phyloP scores from a whole-genome alignment of 2,888 invertebrate species.

The Ametastegia equiseti region DNA sequence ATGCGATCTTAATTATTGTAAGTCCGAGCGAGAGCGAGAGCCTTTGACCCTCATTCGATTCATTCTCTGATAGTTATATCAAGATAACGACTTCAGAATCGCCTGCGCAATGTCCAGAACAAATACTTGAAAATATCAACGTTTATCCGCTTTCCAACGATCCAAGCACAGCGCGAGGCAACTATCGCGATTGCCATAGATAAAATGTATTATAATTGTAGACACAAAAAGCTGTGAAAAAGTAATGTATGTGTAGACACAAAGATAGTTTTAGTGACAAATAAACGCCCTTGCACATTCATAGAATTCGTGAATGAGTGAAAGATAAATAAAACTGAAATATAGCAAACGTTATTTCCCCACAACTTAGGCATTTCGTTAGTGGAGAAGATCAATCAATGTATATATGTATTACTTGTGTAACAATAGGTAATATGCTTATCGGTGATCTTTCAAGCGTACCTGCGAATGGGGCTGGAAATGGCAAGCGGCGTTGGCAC shows the following conservation, averaged over 20 bases:
- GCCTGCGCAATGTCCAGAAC: neutral
- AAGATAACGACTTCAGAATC: neutral
- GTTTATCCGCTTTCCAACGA: neutral
- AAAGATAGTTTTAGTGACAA: constrained; percentile 31
- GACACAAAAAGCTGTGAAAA: constrained; percentile 41
- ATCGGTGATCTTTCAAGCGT: constrained; percentile 66
- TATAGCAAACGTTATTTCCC: neutral
- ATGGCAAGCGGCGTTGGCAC: constrained; percentile 93
- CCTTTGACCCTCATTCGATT: neutral
- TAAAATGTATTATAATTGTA: constrained; percentile 15
- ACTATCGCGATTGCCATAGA: neutral
- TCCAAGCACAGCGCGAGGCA: neutral
- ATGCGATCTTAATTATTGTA: neutral
- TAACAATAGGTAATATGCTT: constrained; percentile 49
- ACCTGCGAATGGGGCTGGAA: constrained; percentile 93
- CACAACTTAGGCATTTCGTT: neutral
- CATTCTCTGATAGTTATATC: neutral
- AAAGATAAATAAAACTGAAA: neutral
- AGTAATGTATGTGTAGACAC: constrained; percentile 17
- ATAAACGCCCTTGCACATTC: constrained; percentile 33
- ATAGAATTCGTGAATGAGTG: constrained; percentile 19
- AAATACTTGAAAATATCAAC: neutral
- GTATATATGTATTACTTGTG: constrained; percentile 47
- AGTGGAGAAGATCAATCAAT: neutral
- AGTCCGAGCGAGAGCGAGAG: neutral